Conservation (phyloP, 2,888 invertebrate genomes). For the Octonoba sinensis region DNA sequence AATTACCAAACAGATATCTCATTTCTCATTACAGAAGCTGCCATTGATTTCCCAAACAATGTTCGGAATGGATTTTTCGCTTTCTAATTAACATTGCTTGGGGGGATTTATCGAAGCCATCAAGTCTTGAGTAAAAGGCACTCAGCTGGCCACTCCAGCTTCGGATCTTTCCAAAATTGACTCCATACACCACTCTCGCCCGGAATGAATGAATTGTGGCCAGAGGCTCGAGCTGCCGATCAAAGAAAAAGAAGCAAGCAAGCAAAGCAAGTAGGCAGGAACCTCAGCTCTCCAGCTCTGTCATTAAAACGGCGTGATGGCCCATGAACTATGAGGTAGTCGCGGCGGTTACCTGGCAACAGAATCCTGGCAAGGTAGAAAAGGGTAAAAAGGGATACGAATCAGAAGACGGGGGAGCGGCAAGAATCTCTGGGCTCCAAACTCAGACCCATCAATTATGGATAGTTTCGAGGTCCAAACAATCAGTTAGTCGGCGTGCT, state of each 20-base stretch:
- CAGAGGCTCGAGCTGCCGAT: constrained; percentile 36
- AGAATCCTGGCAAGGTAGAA: constrained; percentile 27
- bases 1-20: too few relatives aligned
- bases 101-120: too few relatives aligned
- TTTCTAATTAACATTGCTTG: too few relatives aligned
- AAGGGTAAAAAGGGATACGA: constrained; percentile 53
- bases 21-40: too few relatives aligned
- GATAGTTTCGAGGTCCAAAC: constrained; percentile 59
- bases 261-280: constrained; percentile 15
- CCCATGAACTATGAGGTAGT: constrained; percentile 50
- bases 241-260: constrained; percentile 28
- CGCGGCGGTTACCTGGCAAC: constrained; percentile 56
- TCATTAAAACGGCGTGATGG: constrained; percentile 55
- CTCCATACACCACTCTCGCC: constrained; percentile 11
- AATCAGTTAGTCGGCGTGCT: constrained; percentile 61
- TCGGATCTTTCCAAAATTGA: not conserved
- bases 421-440: constrained; percentile 40
- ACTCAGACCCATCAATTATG: constrained; percentile 58
- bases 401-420: constrained; percentile 29
- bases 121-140: too few relatives aligned
- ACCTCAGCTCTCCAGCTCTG: constrained; percentile 33
- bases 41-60: too few relatives aligned
- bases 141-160: too few relatives aligned
- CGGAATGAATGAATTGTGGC: not conserved
- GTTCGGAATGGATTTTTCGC: too few relatives aligned